Conservation (phyloP, 2,888 invertebrate genomes). For the Calameuta filiformis region DNA sequence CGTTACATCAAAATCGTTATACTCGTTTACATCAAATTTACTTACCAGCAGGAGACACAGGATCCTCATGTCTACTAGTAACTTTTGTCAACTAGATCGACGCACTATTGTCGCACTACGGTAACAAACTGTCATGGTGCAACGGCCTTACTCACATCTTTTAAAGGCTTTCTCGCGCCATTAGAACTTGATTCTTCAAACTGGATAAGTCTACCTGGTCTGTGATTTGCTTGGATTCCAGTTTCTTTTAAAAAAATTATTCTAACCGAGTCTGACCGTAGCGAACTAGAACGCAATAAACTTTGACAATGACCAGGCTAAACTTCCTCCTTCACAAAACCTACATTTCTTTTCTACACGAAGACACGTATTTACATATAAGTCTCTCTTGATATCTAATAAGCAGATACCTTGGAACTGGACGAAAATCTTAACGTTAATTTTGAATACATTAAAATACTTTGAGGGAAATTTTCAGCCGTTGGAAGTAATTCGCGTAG, state of each 20-base stretch:
- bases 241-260: not conserved
- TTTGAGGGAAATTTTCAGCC: not conserved
- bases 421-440: not conserved
- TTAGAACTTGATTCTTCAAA: slow-evolving; percentile 21
- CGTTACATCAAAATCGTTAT: not conserved
- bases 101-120: slow-evolving; percentile 38
- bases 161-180: slow-evolving; percentile 45
- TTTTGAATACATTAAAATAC: not conserved
- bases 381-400: not conserved
- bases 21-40: not conserved
- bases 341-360: not conserved
- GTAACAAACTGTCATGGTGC: slow-evolving; percentile 40
- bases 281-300: not conserved
- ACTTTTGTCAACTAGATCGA: slow-evolving; percentile 38
- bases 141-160: slow-evolving; percentile 40
- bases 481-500: not conserved
- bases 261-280: not conserved
- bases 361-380: not conserved
- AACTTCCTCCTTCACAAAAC: not conserved
- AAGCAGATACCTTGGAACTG: not conserved
- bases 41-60: slow-evolving; percentile 53
- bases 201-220: slow-evolving; percentile 26
- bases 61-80: slow-evolving; percentile 48
- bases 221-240: not conserved
- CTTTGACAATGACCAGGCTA: not conserved